Percentiles rank a stretch among this genome's conserved stretches.
Conservation (phyloP, 2,797 vertebrate species). For the Dicrostonyx torquatus region DNA sequence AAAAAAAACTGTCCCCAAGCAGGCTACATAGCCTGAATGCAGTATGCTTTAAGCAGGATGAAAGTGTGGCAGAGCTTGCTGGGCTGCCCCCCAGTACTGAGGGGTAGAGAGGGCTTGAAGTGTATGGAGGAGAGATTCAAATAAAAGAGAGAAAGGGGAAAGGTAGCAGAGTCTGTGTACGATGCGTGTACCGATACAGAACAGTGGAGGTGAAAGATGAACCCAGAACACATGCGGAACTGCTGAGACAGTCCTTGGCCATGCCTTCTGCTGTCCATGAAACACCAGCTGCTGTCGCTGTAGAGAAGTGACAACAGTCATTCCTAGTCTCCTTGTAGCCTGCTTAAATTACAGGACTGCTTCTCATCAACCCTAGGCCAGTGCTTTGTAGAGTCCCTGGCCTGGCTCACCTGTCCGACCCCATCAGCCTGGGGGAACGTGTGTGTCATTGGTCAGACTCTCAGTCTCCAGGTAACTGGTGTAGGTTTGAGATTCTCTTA, state of each 20-base stretch:
- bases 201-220: fast-evolving
- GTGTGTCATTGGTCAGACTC: background rate
- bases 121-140: background rate
- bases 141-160: background rate
- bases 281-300: background rate
- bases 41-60: background rate
- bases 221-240: background rate
- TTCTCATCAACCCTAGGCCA: background rate
- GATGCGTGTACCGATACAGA: fast-evolving
- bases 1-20: no score
- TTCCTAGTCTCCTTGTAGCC: background rate
- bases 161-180: fast-evolving
- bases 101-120: background rate
- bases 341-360: background rate
- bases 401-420: background rate
- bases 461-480: background rate
- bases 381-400: fast-evolving
- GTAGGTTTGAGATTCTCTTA: background rate
- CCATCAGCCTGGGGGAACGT: background rate
- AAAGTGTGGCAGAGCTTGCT: background rate
- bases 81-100: background rate
- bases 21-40: background rate
- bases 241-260: background rate
- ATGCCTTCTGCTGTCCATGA: background rate
- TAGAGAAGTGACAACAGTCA: fast-evolving